Evolutionary conservation across 53 echinoderm and acorn worm species (phyloP).

Genomic region (Echinometra lucunter): DNA sequence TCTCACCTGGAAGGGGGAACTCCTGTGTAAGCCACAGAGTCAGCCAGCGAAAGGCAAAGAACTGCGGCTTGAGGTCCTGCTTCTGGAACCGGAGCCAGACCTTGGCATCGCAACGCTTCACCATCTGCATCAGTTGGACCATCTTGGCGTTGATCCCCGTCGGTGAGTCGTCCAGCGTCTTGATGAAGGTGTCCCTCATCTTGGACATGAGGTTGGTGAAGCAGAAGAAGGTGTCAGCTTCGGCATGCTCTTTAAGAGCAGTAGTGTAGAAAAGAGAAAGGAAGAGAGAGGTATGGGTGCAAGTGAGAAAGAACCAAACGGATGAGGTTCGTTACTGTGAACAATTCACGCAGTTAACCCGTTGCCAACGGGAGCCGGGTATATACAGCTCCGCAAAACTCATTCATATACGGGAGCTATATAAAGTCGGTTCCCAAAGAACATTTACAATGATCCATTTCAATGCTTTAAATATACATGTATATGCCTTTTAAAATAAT

Average conservation of each 20-base stretch:
- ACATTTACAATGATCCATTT: too few species aligned
- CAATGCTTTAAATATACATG: too few species aligned
- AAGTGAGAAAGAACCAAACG: too few species aligned
- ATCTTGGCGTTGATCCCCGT: conserved; percentile 97
- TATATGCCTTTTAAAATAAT: too few species aligned
- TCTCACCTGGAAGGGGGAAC: conserved; percentile 78
- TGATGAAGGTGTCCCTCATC: conserved; percentile 98
- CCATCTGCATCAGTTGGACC: conserved; percentile 82
- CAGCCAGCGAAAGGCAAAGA: conserved; percentile 96
- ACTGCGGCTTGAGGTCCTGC: conserved; percentile 89
- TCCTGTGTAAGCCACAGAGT: conserved; percentile 94
- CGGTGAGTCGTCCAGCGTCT: conserved; percentile 92
- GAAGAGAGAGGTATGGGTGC: too few species aligned
- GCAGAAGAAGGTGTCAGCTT: conserved; percentile 98
- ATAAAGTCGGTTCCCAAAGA: too few species aligned
- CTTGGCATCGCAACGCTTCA: conserved; percentile 79
- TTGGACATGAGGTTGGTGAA: conserved; percentile 99
- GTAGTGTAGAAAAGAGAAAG: neutral
- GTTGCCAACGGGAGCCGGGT: too few species aligned
- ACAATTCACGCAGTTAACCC: too few species aligned
- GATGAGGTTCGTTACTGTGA: too few species aligned
- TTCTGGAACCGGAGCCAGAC: conserved; percentile 79
- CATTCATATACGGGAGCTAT: too few species aligned
- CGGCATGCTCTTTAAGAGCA: conserved; percentile 84
- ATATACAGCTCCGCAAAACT: too few species aligned